These are phyloP conservation scores for Dissostichus mawsoni DNA, from an alignment of 2,113 vertebrate genomes.

Conservation along the genomic window DNA sequence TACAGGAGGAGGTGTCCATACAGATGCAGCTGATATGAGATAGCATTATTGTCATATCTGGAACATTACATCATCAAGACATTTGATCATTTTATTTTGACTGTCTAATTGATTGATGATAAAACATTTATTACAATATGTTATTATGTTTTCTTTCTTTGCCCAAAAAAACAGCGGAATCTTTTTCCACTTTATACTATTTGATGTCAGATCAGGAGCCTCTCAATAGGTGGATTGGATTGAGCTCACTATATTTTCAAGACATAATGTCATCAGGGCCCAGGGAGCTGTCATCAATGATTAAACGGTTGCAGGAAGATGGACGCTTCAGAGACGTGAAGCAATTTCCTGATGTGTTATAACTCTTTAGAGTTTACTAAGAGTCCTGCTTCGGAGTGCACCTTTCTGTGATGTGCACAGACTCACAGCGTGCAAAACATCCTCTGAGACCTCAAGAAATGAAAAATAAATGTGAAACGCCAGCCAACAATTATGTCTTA, in stretches of 20 bases:
- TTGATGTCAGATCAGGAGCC: background rate
- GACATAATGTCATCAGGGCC: conserved; percentile 1
- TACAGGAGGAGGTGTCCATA: conserved; percentile 4
- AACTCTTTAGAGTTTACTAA: conserved; percentile 26
- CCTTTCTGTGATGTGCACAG: conserved; percentile 12
- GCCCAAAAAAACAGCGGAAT: background rate
- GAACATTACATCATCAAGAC: background rate
- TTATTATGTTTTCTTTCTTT: background rate
- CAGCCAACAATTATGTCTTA: conserved; percentile 10
- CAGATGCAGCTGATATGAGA: background rate
- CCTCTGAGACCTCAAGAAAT: conserved; percentile 6
- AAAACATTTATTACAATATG: background rate
- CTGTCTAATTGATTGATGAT: background rate
- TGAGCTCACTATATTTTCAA: background rate
- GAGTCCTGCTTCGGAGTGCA: conserved; percentile 10
- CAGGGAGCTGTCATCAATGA: conserved; percentile 1
- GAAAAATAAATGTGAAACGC: conserved; percentile 3
- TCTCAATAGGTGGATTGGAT: background rate
- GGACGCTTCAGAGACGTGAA: conserved; percentile 9
- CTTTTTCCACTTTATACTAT: background rate
- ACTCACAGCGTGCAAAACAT: background rate
- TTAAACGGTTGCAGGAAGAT: conserved; percentile 19
- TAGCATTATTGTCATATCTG: background rate
- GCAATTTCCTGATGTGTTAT: conserved; percentile 22
- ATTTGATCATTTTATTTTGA: background rate